Evolutionary conservation across 2,888 invertebrate genomes (phyloP).

Genomic region (Chirona hameri): DNA sequence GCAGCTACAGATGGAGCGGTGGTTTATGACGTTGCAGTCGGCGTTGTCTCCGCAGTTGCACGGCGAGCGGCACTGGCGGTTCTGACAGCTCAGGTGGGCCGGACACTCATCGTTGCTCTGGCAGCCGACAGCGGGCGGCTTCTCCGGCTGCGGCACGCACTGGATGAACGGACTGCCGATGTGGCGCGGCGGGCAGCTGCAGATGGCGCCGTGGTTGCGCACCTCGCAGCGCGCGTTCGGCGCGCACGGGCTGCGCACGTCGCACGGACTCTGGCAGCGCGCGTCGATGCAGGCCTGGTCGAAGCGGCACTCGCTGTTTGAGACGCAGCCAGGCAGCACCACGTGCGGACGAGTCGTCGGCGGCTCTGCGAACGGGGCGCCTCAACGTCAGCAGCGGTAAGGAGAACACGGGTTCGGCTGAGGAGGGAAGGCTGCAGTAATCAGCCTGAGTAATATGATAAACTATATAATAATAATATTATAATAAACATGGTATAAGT

Average conservation of each 20-base stretch:
- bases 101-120: conserved; percentile 70
- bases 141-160: conserved; percentile 57
- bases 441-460: too few relatives aligned
- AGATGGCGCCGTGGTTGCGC: conserved; percentile 75
- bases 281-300: conserved; percentile 78
- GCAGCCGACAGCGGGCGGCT: conserved; percentile 60
- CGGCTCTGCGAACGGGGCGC: neutral
- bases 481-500: too few relatives aligned
- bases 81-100: conserved; percentile 70
- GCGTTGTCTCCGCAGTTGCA: conserved; percentile 49
- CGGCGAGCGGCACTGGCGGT: conserved; percentile 63
- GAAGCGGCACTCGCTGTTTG: conserved; percentile 73
- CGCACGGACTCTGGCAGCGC: conserved; percentile 60
- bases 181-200: conserved; percentile 75
- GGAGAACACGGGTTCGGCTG: too few relatives aligned
- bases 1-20: conserved; percentile 82
- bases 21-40: conserved; percentile 81
- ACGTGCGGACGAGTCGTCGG: neutral
- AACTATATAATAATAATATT: too few relatives aligned
- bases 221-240: conserved; percentile 43
- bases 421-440: too few relatives aligned
- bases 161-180: conserved; percentile 44
- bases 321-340: conserved; percentile 67
- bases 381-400: too few relatives aligned
- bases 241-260: conserved; percentile 43